Conservation (phyloP, 2,113 vertebrate species). For the Physeter macrocephalus region DNA sequence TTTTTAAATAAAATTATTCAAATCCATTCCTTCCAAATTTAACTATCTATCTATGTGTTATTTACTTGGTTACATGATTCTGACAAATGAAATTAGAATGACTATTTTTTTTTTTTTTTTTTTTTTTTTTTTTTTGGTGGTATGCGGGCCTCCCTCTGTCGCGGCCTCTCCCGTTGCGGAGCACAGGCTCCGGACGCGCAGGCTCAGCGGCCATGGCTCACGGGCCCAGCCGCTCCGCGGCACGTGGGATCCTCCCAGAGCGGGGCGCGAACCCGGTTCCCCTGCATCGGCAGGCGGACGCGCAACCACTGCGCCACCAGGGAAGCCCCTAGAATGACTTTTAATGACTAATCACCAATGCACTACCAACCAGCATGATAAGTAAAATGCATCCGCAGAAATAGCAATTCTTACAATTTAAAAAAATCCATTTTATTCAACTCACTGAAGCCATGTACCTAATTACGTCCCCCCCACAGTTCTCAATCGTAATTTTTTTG, state of each 20-base stretch:
- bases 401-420: neutral
- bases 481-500: neutral
- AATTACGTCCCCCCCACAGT: neutral
- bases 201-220: too few species aligned
- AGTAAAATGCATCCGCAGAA: neutral
- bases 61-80: neutral
- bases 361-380: neutral
- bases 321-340: conserved; percentile 26
- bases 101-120: too few species aligned
- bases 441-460: neutral
- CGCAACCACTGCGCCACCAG: too few species aligned
- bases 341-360: conserved; percentile 1
- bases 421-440: neutral
- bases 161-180: too few species aligned
- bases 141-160: too few species aligned
- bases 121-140: too few species aligned
- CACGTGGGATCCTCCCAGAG: too few species aligned
- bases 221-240: too few species aligned
- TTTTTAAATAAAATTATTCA: neutral
- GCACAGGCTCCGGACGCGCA: too few species aligned
- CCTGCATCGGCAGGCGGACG: too few species aligned
- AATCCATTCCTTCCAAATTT: neutral
- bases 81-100: neutral
- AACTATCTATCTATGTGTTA: neutral
- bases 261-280: too few species aligned